phyloP scores from a whole-genome alignment of 2,797 vertebrate species.

The Galagoides demidoff region DNA sequence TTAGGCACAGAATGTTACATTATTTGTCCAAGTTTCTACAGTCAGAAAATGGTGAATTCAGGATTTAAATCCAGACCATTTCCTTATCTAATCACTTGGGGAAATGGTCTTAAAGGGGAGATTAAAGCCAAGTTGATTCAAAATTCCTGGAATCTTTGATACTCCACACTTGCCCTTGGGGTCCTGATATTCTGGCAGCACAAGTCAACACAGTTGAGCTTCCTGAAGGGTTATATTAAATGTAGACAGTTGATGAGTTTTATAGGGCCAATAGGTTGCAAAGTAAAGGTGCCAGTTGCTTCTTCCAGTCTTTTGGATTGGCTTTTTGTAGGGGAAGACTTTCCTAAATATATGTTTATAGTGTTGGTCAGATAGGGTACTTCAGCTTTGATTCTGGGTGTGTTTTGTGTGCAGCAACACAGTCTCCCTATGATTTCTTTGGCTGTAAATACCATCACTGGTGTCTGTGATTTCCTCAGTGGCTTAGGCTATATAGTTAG shows the following conservation, averaged over 20 bases:
- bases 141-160: slow-evolving; percentile 26
- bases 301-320: not conserved
- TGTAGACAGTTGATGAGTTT: slow-evolving; percentile 16
- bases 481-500: not conserved
- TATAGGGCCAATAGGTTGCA: not conserved
- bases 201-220: not conserved
- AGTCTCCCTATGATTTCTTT: not conserved
- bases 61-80: not conserved
- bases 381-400: not conserved
- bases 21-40: slow-evolving; percentile 10
- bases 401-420: not conserved
- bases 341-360: not conserved
- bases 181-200: not conserved
- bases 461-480: not conserved
- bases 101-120: slow-evolving; percentile 4
- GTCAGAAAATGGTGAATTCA: not conserved
- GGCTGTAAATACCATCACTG: not conserved
- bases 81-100: not conserved
- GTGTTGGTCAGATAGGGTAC: not conserved
- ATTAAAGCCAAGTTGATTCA: slow-evolving; percentile 4
- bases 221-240: slow-evolving; percentile 39
- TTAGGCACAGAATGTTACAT: not conserved
- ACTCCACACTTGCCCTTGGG: not conserved
- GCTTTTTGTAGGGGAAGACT: not conserved
- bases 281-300: not conserved